phyloP scores from a whole-genome alignment of 2,113 vertebrate species.

The Axis porcinus region DNA sequence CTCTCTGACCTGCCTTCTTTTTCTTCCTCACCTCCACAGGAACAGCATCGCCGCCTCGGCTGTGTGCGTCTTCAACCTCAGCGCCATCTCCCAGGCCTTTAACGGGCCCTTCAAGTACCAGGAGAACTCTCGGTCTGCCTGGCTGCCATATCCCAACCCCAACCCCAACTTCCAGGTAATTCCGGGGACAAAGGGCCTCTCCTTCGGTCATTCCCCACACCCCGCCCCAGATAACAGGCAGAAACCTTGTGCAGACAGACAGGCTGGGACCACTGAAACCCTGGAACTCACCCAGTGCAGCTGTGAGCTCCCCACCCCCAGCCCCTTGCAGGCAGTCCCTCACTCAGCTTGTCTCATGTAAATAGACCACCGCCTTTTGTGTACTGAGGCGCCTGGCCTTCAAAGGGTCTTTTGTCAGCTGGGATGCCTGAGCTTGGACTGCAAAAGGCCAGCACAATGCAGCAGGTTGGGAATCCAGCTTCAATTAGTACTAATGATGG shows the following conservation, averaged over 20 bases:
- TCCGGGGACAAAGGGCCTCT: accelerated
- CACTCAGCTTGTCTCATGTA: neutral
- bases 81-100: slow-evolving; percentile 93
- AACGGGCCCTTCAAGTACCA: slow-evolving; percentile 97
- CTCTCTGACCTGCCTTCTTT: neutral
- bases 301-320: neutral
- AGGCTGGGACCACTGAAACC: accelerated
- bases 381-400: neutral
- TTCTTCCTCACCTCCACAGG: slow-evolving; percentile 77
- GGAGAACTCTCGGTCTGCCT: slow-evolving; percentile 95
- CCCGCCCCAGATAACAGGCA: accelerated
- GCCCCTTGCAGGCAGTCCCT: accelerated
- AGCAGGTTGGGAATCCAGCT: neutral
- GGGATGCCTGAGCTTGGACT: neutral
- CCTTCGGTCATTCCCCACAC: accelerated
- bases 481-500: slow-evolving; percentile 33
- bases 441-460: neutral
- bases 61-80: slow-evolving; percentile 97
- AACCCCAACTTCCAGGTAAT: slow-evolving; percentile 98
- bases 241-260: neutral
- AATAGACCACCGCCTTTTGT: neutral
- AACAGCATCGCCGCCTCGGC: slow-evolving; percentile 97
- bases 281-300: accelerated
- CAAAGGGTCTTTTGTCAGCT: slow-evolving; percentile 9
- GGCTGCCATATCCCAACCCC: slow-evolving; percentile 96